Percentiles rank a stretch among this genome's conserved stretches.
phyloP scores from a whole-genome alignment of 1,140 invertebrate genomes.

The Carposina sasakii region DNA sequence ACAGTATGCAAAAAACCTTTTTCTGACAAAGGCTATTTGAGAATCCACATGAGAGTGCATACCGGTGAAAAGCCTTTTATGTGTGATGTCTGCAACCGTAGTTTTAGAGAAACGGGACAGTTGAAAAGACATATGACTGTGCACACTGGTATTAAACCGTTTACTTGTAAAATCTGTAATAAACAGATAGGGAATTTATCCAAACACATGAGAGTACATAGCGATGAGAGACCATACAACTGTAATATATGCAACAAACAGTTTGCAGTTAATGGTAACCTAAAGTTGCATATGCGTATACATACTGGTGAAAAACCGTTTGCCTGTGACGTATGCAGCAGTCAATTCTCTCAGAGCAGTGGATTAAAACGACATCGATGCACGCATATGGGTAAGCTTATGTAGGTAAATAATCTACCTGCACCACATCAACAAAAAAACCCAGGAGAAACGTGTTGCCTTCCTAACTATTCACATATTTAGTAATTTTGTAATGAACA shows the following conservation, averaged over 20 bases:
- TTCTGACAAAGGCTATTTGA: slow-evolving; percentile 60
- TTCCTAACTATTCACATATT: no score
- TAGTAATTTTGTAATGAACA: no score
- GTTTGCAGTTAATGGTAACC: slow-evolving; percentile 73
- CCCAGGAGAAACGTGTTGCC: no score
- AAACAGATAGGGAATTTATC: slow-evolving; percentile 73
- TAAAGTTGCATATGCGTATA: slow-evolving; percentile 72
- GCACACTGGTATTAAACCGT: slow-evolving; percentile 53
- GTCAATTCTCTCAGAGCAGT: slow-evolving; percentile 45
- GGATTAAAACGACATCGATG: slow-evolving; percentile 46
- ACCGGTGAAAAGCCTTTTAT: slow-evolving; percentile 56
- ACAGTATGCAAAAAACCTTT: slow-evolving; percentile 56
- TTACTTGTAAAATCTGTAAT: slow-evolving; percentile 55
- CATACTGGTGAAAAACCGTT: slow-evolving; percentile 65
- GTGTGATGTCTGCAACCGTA: slow-evolving; percentile 56
- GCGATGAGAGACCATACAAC: slow-evolving; percentile 79
- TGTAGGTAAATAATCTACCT: no score
- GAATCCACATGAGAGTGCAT: slow-evolving; percentile 66
- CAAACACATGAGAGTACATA: slow-evolving; percentile 77
- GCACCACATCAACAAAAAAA: no score
- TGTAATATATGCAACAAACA: slow-evolving; percentile 76
- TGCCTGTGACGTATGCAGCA: slow-evolving; percentile 38
- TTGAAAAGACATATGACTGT: slow-evolving; percentile 48
- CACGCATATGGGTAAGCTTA: no score
- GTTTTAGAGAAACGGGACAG: slow-evolving; percentile 57